phyloP scores from a whole-genome alignment of 2,888 invertebrate genomes.

The Alloscopus bannaensis region DNA sequence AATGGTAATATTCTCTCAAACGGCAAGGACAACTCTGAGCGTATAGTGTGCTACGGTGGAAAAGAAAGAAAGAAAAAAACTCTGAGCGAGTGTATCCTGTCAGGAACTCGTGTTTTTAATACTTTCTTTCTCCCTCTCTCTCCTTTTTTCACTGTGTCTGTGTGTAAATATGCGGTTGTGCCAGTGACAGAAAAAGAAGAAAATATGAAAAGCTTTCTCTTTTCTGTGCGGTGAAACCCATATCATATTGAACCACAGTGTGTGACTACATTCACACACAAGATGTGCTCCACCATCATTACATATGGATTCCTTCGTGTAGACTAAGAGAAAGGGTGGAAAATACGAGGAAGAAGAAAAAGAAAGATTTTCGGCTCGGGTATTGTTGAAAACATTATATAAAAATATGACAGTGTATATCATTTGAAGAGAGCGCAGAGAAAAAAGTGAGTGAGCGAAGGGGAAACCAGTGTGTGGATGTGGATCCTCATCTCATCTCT shows the following conservation, averaged over 20 bases:
- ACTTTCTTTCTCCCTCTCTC: constrained; percentile 5
- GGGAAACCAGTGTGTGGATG: too few species aligned
- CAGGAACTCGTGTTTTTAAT: constrained; percentile 9
- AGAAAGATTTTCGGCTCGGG: not conserved
- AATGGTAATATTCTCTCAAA: constrained; percentile 3
- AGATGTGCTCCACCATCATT: too few species aligned
- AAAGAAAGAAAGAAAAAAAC: not conserved
- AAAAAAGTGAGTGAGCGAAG: not conserved
- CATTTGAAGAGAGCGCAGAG: not conserved
- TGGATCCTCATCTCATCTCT: constrained; percentile 4
- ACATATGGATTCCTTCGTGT: too few species aligned
- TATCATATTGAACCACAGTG: not conserved
- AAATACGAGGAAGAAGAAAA: too few species aligned
- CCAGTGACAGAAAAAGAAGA: constrained; percentile 29
- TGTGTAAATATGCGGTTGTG: constrained; percentile 31
- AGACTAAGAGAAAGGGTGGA: too few species aligned
- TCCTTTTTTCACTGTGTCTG: not conserved
- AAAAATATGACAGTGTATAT: constrained; percentile 13
- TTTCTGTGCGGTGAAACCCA: not conserved
- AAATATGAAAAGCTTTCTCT: too few species aligned
- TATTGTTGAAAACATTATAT: not conserved
- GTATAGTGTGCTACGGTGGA: too few species aligned
- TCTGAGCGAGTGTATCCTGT: not conserved
- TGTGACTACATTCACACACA: too few species aligned
- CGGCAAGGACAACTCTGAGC: too few species aligned